Conservation (phyloP, 30 jellyfish, hydroid and myxozoan species). For the Cassiopea andromeda region DNA sequence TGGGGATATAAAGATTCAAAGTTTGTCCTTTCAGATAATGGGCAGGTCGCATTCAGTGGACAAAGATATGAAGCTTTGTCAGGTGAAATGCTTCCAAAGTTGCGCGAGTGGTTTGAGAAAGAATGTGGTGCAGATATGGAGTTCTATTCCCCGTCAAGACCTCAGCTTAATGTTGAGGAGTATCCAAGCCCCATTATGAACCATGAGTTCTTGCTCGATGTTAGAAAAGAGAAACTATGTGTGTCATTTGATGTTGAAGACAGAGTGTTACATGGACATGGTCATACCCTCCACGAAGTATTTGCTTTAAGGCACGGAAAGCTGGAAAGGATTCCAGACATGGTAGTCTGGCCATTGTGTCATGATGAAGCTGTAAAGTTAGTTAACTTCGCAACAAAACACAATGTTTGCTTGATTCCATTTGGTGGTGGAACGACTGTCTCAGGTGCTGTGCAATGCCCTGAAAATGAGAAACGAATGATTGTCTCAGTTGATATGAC, state of each 20-base stretch:
- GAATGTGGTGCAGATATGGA: slow-evolving; percentile 84
- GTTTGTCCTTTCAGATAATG: slow-evolving; percentile 65
- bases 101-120: slow-evolving; percentile 91
- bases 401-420: slow-evolving; percentile 87
- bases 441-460: slow-evolving; percentile 93
- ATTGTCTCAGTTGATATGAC: slow-evolving; percentile 95
- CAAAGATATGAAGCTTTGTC: slow-evolving; percentile 84
- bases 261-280: slow-evolving; percentile 96
- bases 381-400: slow-evolving; percentile 74
- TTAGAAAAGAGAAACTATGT: slow-evolving; percentile 23
- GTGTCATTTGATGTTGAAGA: slow-evolving; percentile 83
- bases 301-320: slow-evolving; percentile 86
- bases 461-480: slow-evolving; percentile 85
- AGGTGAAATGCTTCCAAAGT: slow-evolving; percentile 84
- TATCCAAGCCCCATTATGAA: slow-evolving; percentile 71
- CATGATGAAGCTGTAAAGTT: slow-evolving; percentile 89
- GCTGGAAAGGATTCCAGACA: slow-evolving; percentile 85
- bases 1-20: slow-evolving; percentile 95
- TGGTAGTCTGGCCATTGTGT: slow-evolving; percentile 91
- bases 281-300: slow-evolving; percentile 91
- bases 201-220: slow-evolving; percentile 63
- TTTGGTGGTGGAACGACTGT: slow-evolving; percentile 99
- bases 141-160: slow-evolving; percentile 74
- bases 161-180: slow-evolving; percentile 57
- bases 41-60: slow-evolving; percentile 79